Base-by-base conservation (phyloP, 2,888 invertebrate species). In the Bembecia ichneumoniformis region DNA sequence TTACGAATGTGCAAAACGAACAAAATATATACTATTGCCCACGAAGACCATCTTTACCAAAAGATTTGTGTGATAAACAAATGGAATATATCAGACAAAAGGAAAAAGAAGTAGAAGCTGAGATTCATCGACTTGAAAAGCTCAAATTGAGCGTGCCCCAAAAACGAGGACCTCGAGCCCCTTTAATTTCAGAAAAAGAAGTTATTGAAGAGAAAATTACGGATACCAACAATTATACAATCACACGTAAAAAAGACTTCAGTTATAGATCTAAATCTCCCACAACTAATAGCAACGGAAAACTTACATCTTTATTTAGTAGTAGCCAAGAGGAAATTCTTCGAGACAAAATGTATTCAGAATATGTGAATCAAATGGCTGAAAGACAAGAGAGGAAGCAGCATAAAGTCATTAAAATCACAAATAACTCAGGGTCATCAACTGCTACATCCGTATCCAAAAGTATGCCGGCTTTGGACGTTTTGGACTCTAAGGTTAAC, bases 301-400 rank as follows among this genome's bases (percentile, higher is more conserved):
- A 76, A 59, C 52, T 80, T 16, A 73, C 74, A 16, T 73, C 77
- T 44, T 59, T 74, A 51, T 82, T 91, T 43, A 88, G 87, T 9
- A 89, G 91, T 7, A 91, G 91, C 47, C 93, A 94, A 71, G 90
- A 90, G 55, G 94, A 95, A 72, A 84, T 90, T 43, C 90, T 93
- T 60, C 90, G 95, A 5, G 92, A 93, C 58, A 91, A 92, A 76
- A 95, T 96, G 95, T 95, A 94, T 77, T 90, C 93, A 60, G 95
- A 95, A 73, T 95, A 95, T 80, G 90, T 94, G 68, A 88, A 89
- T 65, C 93, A 95, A 77, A 92, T 95, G 63, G 91, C 92, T 3
- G 93, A 93, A 69, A 89, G 94, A 10, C 91, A 93, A 62, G 92
- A 95, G 65, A 88, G 96, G 45, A 93, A 93, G 59, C 90, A 93